Evolutionary conservation across 2,797 vertebrate genomes (phyloP).

Genomic region (Cynodonichthys magdalenae): DNA sequence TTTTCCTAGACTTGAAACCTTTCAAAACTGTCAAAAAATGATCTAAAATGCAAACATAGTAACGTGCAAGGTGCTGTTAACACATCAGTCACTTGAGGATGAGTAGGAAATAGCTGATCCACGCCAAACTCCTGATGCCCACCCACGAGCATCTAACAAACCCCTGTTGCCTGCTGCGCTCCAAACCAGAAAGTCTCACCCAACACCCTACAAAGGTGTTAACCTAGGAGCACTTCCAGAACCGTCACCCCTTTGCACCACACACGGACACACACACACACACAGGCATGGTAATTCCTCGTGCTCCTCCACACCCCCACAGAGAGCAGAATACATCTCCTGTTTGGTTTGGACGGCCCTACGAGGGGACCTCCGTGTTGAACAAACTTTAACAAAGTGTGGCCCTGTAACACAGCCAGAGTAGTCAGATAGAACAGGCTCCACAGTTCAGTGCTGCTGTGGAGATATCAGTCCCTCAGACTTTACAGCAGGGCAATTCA

Average conservation of each 20-base stretch:
- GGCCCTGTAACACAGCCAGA: conserved; percentile 49
- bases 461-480: conserved; percentile 18
- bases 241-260: conserved; percentile 38
- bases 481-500: too few species aligned
- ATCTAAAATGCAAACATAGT: neutral
- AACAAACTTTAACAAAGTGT: conserved; percentile 64
- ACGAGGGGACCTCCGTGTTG: conserved; percentile 71
- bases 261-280: conserved; percentile 25
- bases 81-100: conserved; percentile 24
- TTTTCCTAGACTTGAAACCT: conserved; percentile 6
- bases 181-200: conserved; percentile 50
- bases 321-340: conserved; percentile 61
- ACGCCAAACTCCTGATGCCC: conserved; percentile 25
- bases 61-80: neutral
- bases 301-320: conserved; percentile 54
- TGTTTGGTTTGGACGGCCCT: conserved; percentile 75
- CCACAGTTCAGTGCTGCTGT: conserved; percentile 44
- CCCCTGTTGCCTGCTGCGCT: conserved; percentile 43
- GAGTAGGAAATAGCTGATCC: conserved; percentile 32
- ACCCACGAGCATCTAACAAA: conserved; percentile 49
- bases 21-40: conserved; percentile 13
- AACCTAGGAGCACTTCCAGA: conserved; percentile 75
- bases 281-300: conserved; percentile 60
- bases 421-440: conserved; percentile 38
- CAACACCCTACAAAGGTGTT: conserved; percentile 69